Evolutionary conservation across 1,140 invertebrate species (phyloP).

Genomic region (Elysia chlorotica): DNA sequence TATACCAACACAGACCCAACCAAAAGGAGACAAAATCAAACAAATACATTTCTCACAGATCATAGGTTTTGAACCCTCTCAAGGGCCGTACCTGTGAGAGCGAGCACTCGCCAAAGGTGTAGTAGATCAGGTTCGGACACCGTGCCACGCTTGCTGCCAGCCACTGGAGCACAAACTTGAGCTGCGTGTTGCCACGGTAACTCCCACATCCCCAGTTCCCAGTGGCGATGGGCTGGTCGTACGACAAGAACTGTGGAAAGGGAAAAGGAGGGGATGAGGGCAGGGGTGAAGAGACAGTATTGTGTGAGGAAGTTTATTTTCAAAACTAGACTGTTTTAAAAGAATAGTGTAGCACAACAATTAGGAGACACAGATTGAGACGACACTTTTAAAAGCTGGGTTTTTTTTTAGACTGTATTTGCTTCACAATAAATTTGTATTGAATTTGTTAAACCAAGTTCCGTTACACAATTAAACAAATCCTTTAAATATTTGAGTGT

Average conservation of each 20-base stretch:
- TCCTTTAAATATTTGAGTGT: too few relatives aligned
- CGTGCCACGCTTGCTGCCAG: conserved; percentile 73
- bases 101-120: conserved; percentile 79
- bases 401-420: too few relatives aligned
- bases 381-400: too few relatives aligned
- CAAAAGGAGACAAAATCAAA: neutral
- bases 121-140: conserved; percentile 76
- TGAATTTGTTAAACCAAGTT: too few relatives aligned
- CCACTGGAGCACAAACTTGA: conserved; percentile 71
- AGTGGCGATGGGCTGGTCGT: conserved; percentile 73
- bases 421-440: too few relatives aligned
- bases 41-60: neutral
- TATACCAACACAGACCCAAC: neutral
- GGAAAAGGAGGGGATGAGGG: neutral
- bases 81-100: conserved; percentile 68
- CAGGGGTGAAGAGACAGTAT: too few relatives aligned
- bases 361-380: too few relatives aligned
- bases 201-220: conserved; percentile 98
- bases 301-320: too few relatives aligned
- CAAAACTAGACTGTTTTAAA: too few relatives aligned
- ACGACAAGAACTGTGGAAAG: conserved; percentile 17
- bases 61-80: too few relatives aligned
- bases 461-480: too few relatives aligned
- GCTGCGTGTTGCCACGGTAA: conserved; percentile 80
- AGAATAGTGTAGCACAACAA: too few relatives aligned